Conservation (phyloP, 2,797 vertebrate genomes). For the Gymnoscopelus braueri region DNA sequence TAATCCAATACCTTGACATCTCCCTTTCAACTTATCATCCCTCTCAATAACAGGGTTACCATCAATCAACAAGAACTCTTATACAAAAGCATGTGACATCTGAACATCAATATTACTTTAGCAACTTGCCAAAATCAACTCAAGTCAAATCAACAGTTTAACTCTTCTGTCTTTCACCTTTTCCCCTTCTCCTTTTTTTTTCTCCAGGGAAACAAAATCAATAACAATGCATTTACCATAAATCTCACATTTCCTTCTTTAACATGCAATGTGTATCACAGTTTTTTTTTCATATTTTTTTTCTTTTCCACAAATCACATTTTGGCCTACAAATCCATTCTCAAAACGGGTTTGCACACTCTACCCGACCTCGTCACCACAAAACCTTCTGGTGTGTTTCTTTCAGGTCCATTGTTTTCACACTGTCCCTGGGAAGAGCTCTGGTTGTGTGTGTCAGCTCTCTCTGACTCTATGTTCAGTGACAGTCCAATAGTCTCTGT, state of each 20-base stretch:
- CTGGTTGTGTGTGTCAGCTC: background rate
- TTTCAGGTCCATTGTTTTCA: background rate
- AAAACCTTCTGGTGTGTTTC: background rate
- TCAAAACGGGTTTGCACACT: background rate
- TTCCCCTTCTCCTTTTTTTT: conserved; percentile 1
- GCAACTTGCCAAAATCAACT: too few relatives aligned
- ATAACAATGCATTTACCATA: too few relatives aligned
- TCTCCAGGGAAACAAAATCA: conserved; percentile 1
- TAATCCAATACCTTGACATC: too few relatives aligned
- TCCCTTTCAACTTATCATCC: too few relatives aligned
- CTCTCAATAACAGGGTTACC: too few relatives aligned
- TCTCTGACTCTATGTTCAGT: background rate
- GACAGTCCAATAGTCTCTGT: background rate
- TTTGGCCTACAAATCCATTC: background rate
- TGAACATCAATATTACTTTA: too few relatives aligned
- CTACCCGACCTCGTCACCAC: background rate
- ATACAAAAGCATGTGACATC: too few relatives aligned
- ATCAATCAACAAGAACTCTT: too few relatives aligned
- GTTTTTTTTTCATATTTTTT: background rate
- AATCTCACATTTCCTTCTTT: background rate
- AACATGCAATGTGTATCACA: background rate
- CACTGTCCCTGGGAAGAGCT: background rate
- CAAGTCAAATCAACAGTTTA: too few relatives aligned
- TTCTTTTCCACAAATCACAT: too few relatives aligned
- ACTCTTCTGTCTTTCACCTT: too few relatives aligned